These are phyloP conservation scores for Aricia artaxerxes DNA, from an alignment of 2,888 invertebrate species.

Conservation along the genomic window DNA sequence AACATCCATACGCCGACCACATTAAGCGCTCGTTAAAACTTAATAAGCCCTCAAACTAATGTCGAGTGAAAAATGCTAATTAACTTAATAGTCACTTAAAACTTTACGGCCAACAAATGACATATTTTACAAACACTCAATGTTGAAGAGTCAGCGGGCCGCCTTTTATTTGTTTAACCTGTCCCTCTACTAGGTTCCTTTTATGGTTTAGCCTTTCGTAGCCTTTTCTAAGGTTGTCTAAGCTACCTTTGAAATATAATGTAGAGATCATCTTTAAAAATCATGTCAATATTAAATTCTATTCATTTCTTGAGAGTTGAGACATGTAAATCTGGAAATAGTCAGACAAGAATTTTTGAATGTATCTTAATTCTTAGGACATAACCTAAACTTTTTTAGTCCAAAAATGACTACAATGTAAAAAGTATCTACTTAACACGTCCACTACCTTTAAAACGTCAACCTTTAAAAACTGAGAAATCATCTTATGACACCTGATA, in stretches of 20 bases:
- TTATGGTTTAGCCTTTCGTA: background rate
- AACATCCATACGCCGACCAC: slow-evolving; percentile 20
- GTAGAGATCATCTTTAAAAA: too few relatives aligned
- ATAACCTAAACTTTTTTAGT: too few relatives aligned
- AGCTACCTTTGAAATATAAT: background rate
- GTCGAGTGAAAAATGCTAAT: background rate
- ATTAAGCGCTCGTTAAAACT: slow-evolving; percentile 7
- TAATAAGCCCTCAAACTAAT: slow-evolving; percentile 19
- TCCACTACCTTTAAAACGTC: too few relatives aligned
- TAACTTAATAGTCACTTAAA: slow-evolving; percentile 7
- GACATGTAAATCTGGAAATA: too few relatives aligned
- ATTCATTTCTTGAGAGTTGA: too few relatives aligned
- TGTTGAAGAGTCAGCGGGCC: background rate
- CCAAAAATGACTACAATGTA: too few relatives aligned
- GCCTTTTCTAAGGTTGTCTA: background rate
- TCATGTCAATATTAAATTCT: too few relatives aligned
- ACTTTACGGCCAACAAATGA: slow-evolving; percentile 28
- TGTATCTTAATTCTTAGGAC: too few relatives aligned
- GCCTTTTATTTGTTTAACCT: background rate
- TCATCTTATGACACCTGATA: background rate
- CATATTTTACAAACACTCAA: slow-evolving; percentile 31
- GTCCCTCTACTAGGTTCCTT: background rate
- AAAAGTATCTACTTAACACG: too few relatives aligned
- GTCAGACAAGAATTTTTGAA: too few relatives aligned
- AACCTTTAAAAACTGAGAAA: background rate